A percentile compares a stretch with the other conserved stretches of the same genome.
Evolutionary conservation across 2,888 invertebrate genomes (phyloP).

Genomic region (Drosophila gaucha): DNA sequence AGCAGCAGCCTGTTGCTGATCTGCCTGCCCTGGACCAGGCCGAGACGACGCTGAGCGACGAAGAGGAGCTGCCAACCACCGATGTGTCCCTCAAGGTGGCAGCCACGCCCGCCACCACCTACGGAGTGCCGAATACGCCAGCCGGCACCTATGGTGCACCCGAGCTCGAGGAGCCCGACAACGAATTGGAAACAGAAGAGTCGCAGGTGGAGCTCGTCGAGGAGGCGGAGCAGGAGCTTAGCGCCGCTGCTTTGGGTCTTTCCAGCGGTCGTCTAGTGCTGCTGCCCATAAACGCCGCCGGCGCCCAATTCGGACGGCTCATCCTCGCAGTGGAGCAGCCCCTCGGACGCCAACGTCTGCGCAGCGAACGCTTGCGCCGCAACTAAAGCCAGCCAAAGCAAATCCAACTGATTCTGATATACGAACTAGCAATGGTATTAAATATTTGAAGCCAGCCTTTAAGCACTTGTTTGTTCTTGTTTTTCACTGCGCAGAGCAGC

Average conservation of each 20-base stretch:
- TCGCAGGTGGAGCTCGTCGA: constrained; percentile 76
- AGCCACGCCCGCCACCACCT: constrained; percentile 61
- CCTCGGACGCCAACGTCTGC: constrained; percentile 32
- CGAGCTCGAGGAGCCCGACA: constrained; percentile 49
- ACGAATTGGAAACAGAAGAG: constrained; percentile 59
- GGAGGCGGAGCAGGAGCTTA: constrained; percentile 52
- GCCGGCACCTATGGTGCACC: constrained; percentile 76
- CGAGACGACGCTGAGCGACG: constrained; percentile 37
- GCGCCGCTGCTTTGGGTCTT: constrained; percentile 45
- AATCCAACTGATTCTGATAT: constrained; percentile 5
- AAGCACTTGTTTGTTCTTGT: constrained; percentile 34
- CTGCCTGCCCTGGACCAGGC: constrained; percentile 72
- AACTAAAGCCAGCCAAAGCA: background rate
- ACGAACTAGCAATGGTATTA: constrained; percentile 34
- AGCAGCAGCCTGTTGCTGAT: constrained; percentile 80
- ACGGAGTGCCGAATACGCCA: constrained; percentile 71
- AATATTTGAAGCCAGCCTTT: constrained; percentile 50
- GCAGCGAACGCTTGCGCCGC: constrained; percentile 68
- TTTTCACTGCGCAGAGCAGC: constrained; percentile 25
- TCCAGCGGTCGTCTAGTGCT: constrained; percentile 77
- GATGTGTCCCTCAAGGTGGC: constrained; percentile 42
- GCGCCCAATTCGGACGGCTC: constrained; percentile 66
- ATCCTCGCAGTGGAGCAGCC: constrained; percentile 61
- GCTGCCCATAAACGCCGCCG: constrained; percentile 66
- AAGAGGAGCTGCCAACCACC: constrained; percentile 31